Percentiles rank a stretch among this genome's conserved stretches.
phyloP scores from a whole-genome alignment of 2,888 invertebrate species.

The Spilosoma lubricipeda region DNA sequence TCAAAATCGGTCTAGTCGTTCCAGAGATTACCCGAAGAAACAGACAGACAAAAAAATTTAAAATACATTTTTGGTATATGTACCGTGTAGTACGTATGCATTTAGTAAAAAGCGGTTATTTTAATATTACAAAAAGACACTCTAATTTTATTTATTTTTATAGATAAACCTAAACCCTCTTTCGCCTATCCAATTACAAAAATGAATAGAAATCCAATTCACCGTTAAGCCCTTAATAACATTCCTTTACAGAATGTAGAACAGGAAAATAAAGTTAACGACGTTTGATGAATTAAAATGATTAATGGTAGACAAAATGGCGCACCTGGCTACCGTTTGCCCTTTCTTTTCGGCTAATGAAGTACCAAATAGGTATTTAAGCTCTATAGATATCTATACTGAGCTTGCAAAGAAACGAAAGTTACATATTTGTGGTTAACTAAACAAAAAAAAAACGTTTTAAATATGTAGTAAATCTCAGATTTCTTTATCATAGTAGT shows the following conservation, averaged over 20 bases:
- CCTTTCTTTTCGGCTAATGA: slow-evolving; percentile 51
- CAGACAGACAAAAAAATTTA: too few species aligned
- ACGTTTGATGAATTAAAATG: slow-evolving; percentile 57
- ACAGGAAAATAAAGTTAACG: slow-evolving; percentile 48
- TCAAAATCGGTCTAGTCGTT: too few species aligned
- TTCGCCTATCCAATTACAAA: not conserved
- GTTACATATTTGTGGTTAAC: not conserved
- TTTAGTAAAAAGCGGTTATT: too few species aligned
- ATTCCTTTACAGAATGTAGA: slow-evolving; percentile 43
- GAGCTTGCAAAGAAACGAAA: not conserved
- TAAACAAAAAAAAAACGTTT: not conserved
- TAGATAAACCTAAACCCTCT: not conserved
- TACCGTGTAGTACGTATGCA: too few species aligned
- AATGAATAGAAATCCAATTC: slow-evolving; percentile 16
- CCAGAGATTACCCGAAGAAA: too few species aligned
- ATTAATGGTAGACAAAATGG: slow-evolving; percentile 57
- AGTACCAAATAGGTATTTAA: slow-evolving; percentile 44
- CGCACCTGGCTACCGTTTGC: slow-evolving; percentile 31
- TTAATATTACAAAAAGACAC: too few species aligned
- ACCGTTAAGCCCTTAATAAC: slow-evolving; percentile 33
- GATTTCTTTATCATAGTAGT: too few species aligned
- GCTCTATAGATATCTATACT: not conserved
- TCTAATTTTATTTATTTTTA: too few species aligned
- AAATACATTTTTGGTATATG: too few species aligned
- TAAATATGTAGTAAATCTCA: too few species aligned